These are phyloP conservation scores for Pseudochaenichthys georgianus DNA, from an alignment of 2,797 vertebrate species.

Conservation along the genomic window DNA sequence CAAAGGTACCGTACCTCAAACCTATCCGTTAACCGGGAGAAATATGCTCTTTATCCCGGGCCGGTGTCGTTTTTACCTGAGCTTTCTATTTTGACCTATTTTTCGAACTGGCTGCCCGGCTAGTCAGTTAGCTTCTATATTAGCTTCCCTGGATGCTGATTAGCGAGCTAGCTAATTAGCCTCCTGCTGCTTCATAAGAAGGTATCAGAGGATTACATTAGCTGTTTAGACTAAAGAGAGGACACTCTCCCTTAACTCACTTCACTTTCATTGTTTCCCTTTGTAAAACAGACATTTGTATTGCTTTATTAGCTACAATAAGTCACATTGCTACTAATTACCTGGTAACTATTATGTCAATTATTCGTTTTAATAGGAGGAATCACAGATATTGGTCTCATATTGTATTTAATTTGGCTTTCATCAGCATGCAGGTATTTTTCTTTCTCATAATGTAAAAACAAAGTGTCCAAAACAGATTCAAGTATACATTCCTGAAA, in stretches of 20 bases:
- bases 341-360: not conserved
- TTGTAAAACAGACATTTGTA: too few species aligned
- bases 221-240: not conserved
- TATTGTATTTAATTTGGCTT: not conserved
- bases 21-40: not conserved
- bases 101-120: constrained; percentile 41
- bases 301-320: not conserved
- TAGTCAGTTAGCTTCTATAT: constrained; percentile 50
- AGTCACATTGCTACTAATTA: not conserved
- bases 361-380: not conserved
- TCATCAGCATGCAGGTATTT: not conserved
- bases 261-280: not conserved
- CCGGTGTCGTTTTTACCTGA: constrained; percentile 5
- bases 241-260: too few species aligned
- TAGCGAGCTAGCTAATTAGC: constrained; percentile 59
- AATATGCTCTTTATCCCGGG: too few species aligned
- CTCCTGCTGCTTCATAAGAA: constrained; percentile 30
- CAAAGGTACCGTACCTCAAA: constrained; percentile 46
- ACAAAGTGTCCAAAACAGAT: too few species aligned
- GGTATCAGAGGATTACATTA: constrained; percentile 20
- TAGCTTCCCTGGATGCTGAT: constrained; percentile 58
- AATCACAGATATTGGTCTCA: not conserved
- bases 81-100: constrained; percentile 40
- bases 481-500: too few species aligned
- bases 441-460: not conserved